These are phyloP conservation scores for Arrhamphus sclerolepis DNA, from an alignment of 2,797 vertebrate species.

Conservation along the genomic window DNA sequence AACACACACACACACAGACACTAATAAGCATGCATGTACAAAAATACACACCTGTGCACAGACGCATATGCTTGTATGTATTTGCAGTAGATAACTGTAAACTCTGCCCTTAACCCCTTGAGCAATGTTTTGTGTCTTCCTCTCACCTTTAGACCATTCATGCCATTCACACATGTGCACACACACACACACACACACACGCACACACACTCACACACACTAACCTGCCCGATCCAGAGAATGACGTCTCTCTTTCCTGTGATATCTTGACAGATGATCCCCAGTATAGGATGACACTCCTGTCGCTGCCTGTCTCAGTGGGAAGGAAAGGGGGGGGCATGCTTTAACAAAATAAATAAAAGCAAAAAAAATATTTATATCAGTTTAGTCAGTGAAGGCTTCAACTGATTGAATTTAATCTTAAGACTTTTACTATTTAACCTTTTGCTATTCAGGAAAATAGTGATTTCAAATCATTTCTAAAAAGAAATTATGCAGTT, in stretches of 20 bases:
- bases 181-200: slow-evolving; percentile 18
- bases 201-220: slow-evolving; percentile 23
- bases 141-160: slow-evolving; percentile 42
- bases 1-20: slow-evolving; percentile 55
- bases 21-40: slow-evolving; percentile 20
- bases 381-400: too few relatives aligned
- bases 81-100: slow-evolving; percentile 37
- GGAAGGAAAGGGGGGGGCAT: background rate
- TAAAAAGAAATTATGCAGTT: too few relatives aligned
- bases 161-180: slow-evolving; percentile 16
- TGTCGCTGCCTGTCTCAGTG: slow-evolving; percentile 65
- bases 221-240: slow-evolving; percentile 55
- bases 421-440: too few relatives aligned
- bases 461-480: too few relatives aligned
- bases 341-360: slow-evolving; percentile 18
- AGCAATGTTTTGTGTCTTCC: slow-evolving; percentile 34
- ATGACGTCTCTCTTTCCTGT: slow-evolving; percentile 71
- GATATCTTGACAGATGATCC: slow-evolving; percentile 77
- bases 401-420: too few relatives aligned
- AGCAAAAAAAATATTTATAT: slow-evolving; percentile 9
- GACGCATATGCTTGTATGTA: slow-evolving; percentile 48
- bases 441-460: too few relatives aligned
- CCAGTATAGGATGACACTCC: slow-evolving; percentile 65
- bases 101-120: slow-evolving; percentile 5
- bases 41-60: slow-evolving; percentile 20